Conservation (phyloP, 2,888 invertebrate species). For the Mesopsocus fuscifrons region DNA sequence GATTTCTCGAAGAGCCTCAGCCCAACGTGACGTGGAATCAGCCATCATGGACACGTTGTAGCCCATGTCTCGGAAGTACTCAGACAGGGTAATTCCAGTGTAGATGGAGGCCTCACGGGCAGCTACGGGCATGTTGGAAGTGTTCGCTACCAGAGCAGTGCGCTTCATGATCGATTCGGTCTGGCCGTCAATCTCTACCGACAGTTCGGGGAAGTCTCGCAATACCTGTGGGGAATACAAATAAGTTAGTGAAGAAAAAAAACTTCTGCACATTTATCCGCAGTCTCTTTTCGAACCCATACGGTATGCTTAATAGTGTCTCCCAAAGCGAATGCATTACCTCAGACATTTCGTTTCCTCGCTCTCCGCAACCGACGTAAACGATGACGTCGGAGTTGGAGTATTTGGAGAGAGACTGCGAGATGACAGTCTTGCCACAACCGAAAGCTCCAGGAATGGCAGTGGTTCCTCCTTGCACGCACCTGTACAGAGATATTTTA, state of each 20-base stretch:
- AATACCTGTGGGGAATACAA: conserved; percentile 43
- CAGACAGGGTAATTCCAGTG: conserved; percentile 97
- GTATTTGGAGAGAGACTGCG: conserved; percentile 97
- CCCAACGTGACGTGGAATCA: conserved; percentile 99
- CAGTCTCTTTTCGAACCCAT: too few species aligned
- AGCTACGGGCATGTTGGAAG: conserved; percentile 99
- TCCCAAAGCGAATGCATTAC: conserved; percentile 20
- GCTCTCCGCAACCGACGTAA: conserved; percentile 99
- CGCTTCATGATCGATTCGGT: conserved; percentile 99
- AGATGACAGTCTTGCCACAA: conserved; percentile 99
- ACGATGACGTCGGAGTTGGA: conserved; percentile 99
- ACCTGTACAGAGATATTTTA: conserved; percentile 31
- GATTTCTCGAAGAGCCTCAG: conserved; percentile 98
- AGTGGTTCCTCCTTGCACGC: conserved; percentile 96
- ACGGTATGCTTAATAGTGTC: too few species aligned
- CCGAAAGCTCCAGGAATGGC: conserved; percentile 99
- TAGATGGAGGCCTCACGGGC: conserved; percentile 99
- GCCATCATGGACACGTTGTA: conserved; percentile 99
- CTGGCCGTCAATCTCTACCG: conserved; percentile 90
- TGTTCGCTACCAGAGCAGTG: conserved; percentile 97
- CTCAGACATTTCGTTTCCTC: conserved; percentile 99
- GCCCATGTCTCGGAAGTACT: conserved; percentile 99
- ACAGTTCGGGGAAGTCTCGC: conserved; percentile 95
- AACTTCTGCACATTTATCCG: too few species aligned
- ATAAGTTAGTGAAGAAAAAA: not conserved